These are phyloP conservation scores for Sclerurus mexicanus DNA, from an alignment of 2,113 vertebrate genomes.

Conservation along the genomic window DNA sequence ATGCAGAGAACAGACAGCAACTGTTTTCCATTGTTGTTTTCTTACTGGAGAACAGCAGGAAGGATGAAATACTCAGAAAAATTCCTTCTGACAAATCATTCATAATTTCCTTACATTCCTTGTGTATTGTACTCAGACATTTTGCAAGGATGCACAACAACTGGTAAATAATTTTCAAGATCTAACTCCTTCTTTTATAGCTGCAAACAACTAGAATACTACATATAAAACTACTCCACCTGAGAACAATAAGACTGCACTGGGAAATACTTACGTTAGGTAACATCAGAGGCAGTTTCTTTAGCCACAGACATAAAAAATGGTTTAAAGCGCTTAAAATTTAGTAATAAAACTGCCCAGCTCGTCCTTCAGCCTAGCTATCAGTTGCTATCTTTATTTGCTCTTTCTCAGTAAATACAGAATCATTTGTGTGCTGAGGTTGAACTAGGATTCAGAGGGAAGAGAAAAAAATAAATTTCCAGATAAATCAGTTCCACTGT, in stretches of 20 bases:
- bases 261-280: background rate
- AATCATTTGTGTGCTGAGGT: background rate
- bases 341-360: background rate
- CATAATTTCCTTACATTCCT: background rate
- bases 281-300: background rate
- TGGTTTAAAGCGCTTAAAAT: background rate
- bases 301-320: background rate
- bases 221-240: background rate
- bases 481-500: background rate
- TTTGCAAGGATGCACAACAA: background rate
- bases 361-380: background rate
- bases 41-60: background rate
- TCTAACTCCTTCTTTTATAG: background rate
- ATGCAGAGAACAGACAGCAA: background rate
- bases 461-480: background rate
- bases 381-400: background rate
- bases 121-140: background rate
- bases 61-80: background rate
- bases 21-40: background rate
- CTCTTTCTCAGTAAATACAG: background rate
- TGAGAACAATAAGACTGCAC: background rate
- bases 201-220: background rate
- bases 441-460: background rate
- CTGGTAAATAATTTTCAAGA: background rate
- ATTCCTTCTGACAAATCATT: background rate